These are phyloP conservation scores for Mythimna impura DNA, from an alignment of 2,888 invertebrate genomes.

Conservation along the genomic window DNA sequence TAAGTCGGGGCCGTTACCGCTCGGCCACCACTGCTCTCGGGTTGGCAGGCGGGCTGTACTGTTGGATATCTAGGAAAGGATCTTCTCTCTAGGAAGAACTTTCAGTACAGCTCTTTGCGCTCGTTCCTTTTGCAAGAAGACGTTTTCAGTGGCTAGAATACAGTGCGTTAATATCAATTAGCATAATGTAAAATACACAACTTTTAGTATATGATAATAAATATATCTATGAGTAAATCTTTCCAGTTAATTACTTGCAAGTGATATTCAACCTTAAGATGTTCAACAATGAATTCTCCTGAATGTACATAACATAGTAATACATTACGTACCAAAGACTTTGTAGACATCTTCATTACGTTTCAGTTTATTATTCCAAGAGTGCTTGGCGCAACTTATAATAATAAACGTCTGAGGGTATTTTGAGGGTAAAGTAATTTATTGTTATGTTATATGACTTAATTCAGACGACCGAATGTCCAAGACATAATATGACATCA, in stretches of 20 bases:
- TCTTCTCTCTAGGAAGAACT: no score
- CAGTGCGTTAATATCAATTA: no score
- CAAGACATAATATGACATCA: not conserved
- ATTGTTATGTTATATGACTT: not conserved
- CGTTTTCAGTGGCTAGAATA: no score
- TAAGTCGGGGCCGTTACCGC: no score
- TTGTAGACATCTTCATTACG: slow-evolving; percentile 39
- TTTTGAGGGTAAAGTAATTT: slow-evolving; percentile 20
- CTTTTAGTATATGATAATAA: no score
- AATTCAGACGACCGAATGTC: not conserved
- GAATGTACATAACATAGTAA: slow-evolving; percentile 6
- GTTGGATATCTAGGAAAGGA: no score
- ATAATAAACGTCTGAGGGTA: slow-evolving; percentile 37
- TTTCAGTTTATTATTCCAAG: slow-evolving; percentile 30
- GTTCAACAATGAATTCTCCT: not conserved
- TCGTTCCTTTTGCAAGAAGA: no score
- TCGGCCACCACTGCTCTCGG: no score
- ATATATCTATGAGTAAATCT: no score
- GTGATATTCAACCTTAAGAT: not conserved
- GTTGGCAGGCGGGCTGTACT: no score
- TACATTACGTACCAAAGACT: slow-evolving; percentile 14
- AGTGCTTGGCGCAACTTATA: slow-evolving; percentile 22
- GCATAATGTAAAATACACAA: no score
- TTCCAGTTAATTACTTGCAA: not conserved
- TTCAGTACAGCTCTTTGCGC: no score